These are phyloP conservation scores for Neofelis nebulosa DNA, from an alignment of 2,113 vertebrate species.

Conservation along the genomic window DNA sequence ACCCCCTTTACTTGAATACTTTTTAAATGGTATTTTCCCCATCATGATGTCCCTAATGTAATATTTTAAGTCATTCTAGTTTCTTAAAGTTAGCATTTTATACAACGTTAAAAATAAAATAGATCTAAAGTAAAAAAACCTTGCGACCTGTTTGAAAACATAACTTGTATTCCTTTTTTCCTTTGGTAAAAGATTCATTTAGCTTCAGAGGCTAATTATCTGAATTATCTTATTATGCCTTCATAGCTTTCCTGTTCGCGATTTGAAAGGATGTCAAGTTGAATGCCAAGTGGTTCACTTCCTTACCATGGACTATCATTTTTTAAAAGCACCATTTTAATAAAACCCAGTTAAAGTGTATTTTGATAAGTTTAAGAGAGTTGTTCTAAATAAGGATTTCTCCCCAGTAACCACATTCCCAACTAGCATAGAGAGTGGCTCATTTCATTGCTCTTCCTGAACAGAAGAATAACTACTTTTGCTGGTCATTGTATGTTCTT, in stretches of 20 bases:
- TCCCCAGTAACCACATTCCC: background rate
- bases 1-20: background rate
- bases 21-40: background rate
- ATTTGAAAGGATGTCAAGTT: background rate
- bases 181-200: background rate
- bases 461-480: background rate
- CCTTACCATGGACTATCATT: background rate
- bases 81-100: background rate
- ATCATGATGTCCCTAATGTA: background rate
- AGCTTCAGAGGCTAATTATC: background rate
- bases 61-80: background rate
- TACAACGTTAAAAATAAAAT: background rate
- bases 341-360: background rate
- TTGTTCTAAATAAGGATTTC: background rate
- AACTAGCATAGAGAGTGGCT: background rate
- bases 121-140: background rate
- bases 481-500: background rate
- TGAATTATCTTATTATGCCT: background rate
- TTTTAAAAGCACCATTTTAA: background rate
- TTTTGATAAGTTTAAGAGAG: background rate
- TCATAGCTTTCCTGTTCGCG: background rate
- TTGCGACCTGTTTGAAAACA: background rate
- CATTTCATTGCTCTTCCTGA: background rate
- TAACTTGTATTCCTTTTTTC: background rate
- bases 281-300: background rate